Base-by-base conservation (phyloP, 2,113 vertebrate species). In the Festucalex cinctus region DNA sequence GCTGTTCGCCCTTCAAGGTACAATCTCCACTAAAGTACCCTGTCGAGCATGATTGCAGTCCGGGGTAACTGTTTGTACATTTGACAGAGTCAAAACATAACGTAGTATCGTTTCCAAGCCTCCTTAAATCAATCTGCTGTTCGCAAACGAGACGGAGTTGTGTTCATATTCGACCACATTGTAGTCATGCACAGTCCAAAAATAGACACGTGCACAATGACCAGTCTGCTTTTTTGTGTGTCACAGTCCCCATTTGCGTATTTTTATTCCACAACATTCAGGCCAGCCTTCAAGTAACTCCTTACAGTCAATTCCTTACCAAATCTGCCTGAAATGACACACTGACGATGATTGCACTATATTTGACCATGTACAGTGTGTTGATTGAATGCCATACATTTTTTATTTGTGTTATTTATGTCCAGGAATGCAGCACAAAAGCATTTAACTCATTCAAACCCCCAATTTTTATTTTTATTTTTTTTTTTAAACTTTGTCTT, bases 361-460 rank as follows among this genome's bases (percentile, higher is more conserved):
- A 22, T 49, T n/a, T 10, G 48, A 49, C 48, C 9, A 49, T n/a
- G 48, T n/a, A 49, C 48, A 22, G 48, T 46, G 3, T 46, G 16
- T 46, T 46, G 5, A 46, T 46, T 46, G 5, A 17, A 46, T 16
- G 5, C 19, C 19, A 49, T 49, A 49, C n/a, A 46, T 46, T 13
- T 54, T 14, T 13, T 54, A 16, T 73, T 82, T 63, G 51, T 66
- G 53, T 72, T 74, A 73, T 72, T 78, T 53, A 71, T 71, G 65
- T 80, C 19, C 71, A 63, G 1, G 3, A 71, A 46, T 0, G 6
- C 66, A 71, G 57, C 39, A 14, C 46, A 28, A 32, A 44, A 59
- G 32, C 14, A 51, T 57, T 59, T 70, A 14, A n/a, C n/a, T n/a
- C n/a, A n/a, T n/a, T n/a, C n/a, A n/a, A n/a, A n/a, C n/a, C n/a